Evolutionary conservation across 2,888 invertebrate genomes (phyloP), one percentile per base, ranked within the genome.

Genomic region (Drosophila helvetica): DNA sequence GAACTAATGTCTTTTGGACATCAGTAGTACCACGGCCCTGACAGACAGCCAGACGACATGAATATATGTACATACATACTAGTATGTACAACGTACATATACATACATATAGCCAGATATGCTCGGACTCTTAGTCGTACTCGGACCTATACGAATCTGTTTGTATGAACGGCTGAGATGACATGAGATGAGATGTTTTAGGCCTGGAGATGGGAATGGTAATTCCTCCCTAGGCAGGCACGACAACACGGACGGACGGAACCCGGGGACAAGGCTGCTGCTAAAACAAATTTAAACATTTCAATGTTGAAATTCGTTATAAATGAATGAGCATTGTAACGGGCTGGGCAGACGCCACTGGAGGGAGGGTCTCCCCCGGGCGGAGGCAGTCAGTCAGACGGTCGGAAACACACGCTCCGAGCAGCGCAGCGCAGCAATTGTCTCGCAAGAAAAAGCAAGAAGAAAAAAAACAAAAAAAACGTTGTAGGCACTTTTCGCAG

Each of bases 21-120:
- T 62, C 76, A 74, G 67, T 74, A 74, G 67, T 61, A 52, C 51
- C 30, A 54, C 77, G 80, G 79, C 75, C 58, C 79, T 75, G 80
- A 85, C 80, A 82, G 88, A 77, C 83, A 81, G 82, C 74, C 71
- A 84, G 88, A 87, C 86, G 86, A 83, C 75, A 87, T 79, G 86
- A 77, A 85, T 79, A 79, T 77, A 75, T 70, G 76, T 43, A 48
- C 33, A 53, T 22, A 59, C 12, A 33, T 64, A 27, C 10, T 30
- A 2, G 30, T n/a, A n/a, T 47, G 15, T 33, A 30, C 17, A n/a
- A n/a, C n/a, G n/a, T n/a, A n/a, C n/a, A n/a, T n/a, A n/a, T n/a
- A n/a, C n/a, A n/a, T n/a, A n/a, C n/a, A n/a, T 7, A 19, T 46
- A 17, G 25, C 25, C 17, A 27, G 25, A 50, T 50, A 25, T 48